phyloP scores from a whole-genome alignment of 2,888 invertebrate species.

The Drosophila yooni region DNA sequence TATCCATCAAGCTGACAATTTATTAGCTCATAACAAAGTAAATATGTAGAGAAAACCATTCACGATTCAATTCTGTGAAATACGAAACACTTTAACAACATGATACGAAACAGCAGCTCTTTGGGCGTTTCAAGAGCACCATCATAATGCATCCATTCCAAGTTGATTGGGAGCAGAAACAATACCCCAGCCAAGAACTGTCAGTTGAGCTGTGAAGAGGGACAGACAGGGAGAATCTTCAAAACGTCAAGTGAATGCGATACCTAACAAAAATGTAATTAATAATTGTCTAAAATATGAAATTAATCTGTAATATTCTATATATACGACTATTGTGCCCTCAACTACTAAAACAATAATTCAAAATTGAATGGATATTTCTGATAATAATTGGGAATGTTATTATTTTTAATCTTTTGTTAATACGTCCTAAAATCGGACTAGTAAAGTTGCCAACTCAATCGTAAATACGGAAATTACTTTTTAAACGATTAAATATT shows the following conservation, averaged over 20 bases:
- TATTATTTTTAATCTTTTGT: background rate
- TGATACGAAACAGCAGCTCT: slow-evolving; percentile 30
- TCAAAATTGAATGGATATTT: background rate
- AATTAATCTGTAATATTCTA: background rate
- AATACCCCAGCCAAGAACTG: background rate
- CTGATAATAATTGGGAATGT: background rate
- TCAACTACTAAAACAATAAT: background rate
- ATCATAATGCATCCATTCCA: slow-evolving; percentile 6
- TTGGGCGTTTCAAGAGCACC: slow-evolving; percentile 22
- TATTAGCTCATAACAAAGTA: slow-evolving; percentile 6
- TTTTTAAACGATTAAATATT: background rate
- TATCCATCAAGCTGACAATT: background rate
- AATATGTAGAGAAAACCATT: background rate
- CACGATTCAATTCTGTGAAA: background rate
- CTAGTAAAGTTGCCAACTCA: background rate
- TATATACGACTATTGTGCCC: background rate
- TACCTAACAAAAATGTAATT: background rate
- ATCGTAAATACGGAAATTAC: background rate
- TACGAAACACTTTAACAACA: slow-evolving; percentile 15
- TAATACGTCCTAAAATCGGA: background rate
- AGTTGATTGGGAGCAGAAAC: slow-evolving; percentile 9
- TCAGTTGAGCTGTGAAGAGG: slow-evolving; percentile 1
- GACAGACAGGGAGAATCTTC: background rate
- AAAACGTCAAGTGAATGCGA: background rate
- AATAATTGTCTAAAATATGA: background rate